phyloP scores from a whole-genome alignment of 2,113 vertebrate genomes.

The Calyptomena viridis region DNA sequence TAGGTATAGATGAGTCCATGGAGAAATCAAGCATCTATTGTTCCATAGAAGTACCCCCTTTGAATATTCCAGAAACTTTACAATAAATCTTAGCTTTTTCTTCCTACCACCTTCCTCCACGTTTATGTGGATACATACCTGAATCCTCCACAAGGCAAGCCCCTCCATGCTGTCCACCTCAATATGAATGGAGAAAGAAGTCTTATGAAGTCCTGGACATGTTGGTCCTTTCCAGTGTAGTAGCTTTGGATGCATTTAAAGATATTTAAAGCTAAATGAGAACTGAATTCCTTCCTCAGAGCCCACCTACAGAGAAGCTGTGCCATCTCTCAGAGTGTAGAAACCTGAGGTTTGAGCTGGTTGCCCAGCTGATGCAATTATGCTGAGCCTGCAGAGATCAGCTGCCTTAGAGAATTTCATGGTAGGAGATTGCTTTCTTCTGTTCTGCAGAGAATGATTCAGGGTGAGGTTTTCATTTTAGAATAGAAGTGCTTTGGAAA shows the following conservation, averaged over 20 bases:
- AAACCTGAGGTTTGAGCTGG: background rate
- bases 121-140: background rate
- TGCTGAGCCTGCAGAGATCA: background rate
- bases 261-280: background rate
- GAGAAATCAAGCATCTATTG: background rate
- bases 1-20: background rate
- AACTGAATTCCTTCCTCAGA: background rate
- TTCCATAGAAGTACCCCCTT: background rate
- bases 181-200: background rate
- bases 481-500: background rate
- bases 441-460: background rate
- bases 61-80: background rate
- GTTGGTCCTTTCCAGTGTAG: background rate
- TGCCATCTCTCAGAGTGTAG: background rate
- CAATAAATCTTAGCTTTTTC: background rate
- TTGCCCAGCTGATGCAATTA: background rate
- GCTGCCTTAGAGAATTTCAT: background rate
- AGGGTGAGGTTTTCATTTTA: background rate
- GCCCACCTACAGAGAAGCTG: background rate
- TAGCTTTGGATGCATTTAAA: background rate
- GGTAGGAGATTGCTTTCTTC: background rate
- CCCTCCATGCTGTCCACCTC: fast-evolving
- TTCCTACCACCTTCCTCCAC: fast-evolving
- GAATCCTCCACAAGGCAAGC: background rate
- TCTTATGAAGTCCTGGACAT: background rate